Evolutionary conservation across 1,140 invertebrate genomes (phyloP).

Genomic region (Kradibia gibbosae): DNA sequence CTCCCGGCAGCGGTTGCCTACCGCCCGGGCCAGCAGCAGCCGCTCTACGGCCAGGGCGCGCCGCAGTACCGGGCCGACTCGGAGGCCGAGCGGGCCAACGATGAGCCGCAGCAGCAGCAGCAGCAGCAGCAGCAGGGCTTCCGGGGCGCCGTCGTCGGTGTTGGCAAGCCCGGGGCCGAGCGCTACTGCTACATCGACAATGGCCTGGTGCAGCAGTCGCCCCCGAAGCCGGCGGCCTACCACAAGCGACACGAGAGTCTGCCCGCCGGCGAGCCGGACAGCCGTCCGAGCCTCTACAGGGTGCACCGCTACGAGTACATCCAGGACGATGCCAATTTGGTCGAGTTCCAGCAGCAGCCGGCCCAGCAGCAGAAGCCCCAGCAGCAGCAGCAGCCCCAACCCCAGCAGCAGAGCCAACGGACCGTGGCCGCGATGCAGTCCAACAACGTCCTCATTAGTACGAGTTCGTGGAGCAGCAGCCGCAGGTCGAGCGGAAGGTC

Average conservation of each 20-base stretch:
- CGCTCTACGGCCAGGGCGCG: slow-evolving; percentile 63
- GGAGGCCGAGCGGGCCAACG: slow-evolving; percentile 48
- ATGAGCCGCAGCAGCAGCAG: slow-evolving; percentile 5
- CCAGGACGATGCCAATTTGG: slow-evolving; percentile 49
- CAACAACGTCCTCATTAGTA: too few species aligned
- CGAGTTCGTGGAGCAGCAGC: slow-evolving; percentile 59
- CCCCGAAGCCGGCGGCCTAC: neutral
- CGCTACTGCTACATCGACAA: slow-evolving; percentile 66
- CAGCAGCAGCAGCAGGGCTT: neutral
- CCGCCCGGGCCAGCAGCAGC: too few species aligned
- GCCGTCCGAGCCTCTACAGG: slow-evolving; percentile 52
- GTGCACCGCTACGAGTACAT: slow-evolving; percentile 67
- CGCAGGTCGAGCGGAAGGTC: slow-evolving; percentile 54
- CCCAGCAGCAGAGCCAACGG: neutral
- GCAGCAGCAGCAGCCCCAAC: neutral
- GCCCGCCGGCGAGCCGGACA: slow-evolving; percentile 56
- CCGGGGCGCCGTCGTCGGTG: neutral
- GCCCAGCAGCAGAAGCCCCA: neutral
- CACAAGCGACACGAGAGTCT: slow-evolving; percentile 59
- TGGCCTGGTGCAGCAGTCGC: neutral
- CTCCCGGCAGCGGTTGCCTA: slow-evolving; percentile 52
- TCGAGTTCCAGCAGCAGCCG: too few species aligned
- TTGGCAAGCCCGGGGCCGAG: slow-evolving; percentile 42
- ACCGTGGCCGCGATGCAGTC: slow-evolving; percentile 60
- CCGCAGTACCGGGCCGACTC: slow-evolving; percentile 60